These are phyloP conservation scores for Scelioninae gen. 1 DNA, from an alignment of 2,888 invertebrate genomes.

Conservation along the genomic window DNA sequence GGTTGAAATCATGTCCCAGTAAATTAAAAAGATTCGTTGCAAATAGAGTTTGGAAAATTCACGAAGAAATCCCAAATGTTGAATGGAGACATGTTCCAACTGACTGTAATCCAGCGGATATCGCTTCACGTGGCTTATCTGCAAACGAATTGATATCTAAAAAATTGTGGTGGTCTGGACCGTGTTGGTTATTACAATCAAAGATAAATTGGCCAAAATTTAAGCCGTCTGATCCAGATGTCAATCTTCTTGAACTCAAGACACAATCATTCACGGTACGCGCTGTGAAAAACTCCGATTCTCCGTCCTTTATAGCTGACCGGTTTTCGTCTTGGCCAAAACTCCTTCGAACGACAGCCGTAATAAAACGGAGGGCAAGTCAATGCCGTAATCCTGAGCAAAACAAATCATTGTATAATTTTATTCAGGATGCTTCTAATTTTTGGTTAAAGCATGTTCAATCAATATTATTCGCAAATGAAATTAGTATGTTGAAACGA, in stretches of 20 bases:
- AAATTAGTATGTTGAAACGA: background rate
- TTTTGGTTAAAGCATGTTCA: background rate
- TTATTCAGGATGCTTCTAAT: background rate
- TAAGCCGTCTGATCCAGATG: background rate
- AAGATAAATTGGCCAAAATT: background rate
- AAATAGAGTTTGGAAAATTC: slow-evolving; percentile 9
- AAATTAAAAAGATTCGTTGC: slow-evolving; percentile 17
- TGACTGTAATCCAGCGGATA: slow-evolving; percentile 1
- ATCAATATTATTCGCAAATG: background rate
- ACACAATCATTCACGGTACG: too few relatives aligned
- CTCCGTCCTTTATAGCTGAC: too few relatives aligned
- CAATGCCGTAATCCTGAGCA: background rate
- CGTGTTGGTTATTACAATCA: background rate
- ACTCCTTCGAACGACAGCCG: background rate
- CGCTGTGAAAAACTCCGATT: too few relatives aligned
- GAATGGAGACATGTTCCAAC: slow-evolving; percentile 2
- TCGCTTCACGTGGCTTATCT: slow-evolving; percentile 5
- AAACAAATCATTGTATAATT: background rate
- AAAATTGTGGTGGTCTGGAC: slow-evolving; percentile 3
- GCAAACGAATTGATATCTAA: background rate
- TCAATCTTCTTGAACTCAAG: background rate
- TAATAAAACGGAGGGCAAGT: background rate
- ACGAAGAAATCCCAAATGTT: background rate
- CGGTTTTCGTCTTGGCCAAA: slow-evolving; percentile 4
- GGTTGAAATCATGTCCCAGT: slow-evolving; percentile 3